These are phyloP conservation scores for Alligator sinensis DNA, from an alignment of 2,113 vertebrate species.

Conservation along the genomic window DNA sequence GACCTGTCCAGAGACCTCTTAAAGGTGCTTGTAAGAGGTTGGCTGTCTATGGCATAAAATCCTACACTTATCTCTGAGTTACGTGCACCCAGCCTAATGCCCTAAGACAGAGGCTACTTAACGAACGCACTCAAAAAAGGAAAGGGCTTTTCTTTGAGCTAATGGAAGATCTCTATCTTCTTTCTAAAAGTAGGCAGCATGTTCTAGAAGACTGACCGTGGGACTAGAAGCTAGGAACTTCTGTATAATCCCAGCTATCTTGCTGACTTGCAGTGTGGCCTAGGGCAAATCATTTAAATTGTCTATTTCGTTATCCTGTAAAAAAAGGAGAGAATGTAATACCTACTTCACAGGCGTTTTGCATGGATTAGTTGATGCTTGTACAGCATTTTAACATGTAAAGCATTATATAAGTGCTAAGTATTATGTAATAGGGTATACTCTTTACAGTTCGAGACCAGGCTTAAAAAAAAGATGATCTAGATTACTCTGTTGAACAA, in stretches of 20 bases:
- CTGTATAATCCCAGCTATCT: neutral
- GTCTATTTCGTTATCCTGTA: conserved; percentile 58
- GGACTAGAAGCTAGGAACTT: rapidly evolving
- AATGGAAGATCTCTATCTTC: rapidly evolving
- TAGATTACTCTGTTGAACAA: neutral
- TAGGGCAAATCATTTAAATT: conserved; percentile 26
- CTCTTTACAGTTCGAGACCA: rapidly evolving
- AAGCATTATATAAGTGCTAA: rapidly evolving
- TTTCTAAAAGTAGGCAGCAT: rapidly evolving
- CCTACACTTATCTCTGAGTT: neutral
- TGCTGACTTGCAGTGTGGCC: neutral
- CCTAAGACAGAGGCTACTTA: neutral
- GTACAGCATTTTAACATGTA: conserved; percentile 18
- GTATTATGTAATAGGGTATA: rapidly evolving
- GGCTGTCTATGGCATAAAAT: rapidly evolving
- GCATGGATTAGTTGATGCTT: conserved; percentile 17
- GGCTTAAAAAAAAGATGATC: neutral
- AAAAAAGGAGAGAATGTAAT: conserved; percentile 38
- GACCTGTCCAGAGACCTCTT: neutral
- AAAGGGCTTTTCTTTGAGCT: neutral
- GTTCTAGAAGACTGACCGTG: rapidly evolving
- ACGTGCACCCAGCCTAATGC: neutral
- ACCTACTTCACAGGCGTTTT: neutral
- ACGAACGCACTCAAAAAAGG: neutral
- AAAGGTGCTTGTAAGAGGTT: rapidly evolving